Base-by-base conservation (phyloP, 2,797 vertebrate genomes). In the Emys orbicularis region DNA sequence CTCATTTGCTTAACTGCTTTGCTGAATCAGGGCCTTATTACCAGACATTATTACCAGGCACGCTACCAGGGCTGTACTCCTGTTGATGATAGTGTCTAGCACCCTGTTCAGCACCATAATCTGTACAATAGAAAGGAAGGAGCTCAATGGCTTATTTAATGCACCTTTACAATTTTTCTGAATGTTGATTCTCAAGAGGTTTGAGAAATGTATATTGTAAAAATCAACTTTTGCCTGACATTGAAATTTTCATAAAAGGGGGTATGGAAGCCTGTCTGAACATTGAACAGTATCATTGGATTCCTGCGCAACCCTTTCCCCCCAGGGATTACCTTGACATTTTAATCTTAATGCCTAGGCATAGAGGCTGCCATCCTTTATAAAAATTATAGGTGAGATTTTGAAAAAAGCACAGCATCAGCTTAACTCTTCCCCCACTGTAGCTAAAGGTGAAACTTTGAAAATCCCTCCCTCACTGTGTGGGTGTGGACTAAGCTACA, bases 11-110 rank as follows among this genome's bases (percentile, higher is more conserved):
- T 89, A 94, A 49, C 34, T 68, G 79, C 84, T 95, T 77, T 89
- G 81, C 92, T 95, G 90, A 93, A 91, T 91, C 93, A 91, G 86
- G 82, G 49, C 83, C 93, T 94, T 87, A 47, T 90, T 79, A 81
- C 82, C 74, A 83, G 54, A 13, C 27, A 1, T 82, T 92, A 87
- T 81, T 50, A 50, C 49, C 49, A 50, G 49, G 94, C 94, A 81
- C 91, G 79, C 83, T 89, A 72, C 87, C 93, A 94, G 61, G 53
- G 74, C 29, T 90, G 87, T 91, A 91, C 65, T 95, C 91, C 77
- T 0, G 1, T 88, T 96, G 92, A 96, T 79, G 83, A 89, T 89
- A 88, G 91, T 79, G 68, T 88, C 91, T 93, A 94, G 84, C 37
- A 74, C 85, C 34, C 65, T 41, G n/a, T 72, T 72, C 34, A 95